Evolutionary conservation across 2,113 vertebrate species (phyloP).

Genomic region (Zootoca vivipara): DNA sequence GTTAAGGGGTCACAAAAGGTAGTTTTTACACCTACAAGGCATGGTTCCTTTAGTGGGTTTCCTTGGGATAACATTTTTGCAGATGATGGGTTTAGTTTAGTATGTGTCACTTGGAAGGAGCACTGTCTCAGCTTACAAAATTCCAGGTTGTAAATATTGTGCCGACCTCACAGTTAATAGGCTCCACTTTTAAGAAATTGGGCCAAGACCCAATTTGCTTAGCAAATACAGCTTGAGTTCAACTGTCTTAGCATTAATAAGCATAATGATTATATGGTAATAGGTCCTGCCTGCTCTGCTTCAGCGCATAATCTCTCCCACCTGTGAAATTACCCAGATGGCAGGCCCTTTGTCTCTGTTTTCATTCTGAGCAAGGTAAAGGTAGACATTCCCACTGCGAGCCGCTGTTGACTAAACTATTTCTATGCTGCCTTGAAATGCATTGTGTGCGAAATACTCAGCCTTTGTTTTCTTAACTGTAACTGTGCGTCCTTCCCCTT

Average conservation of each 20-base stretch:
- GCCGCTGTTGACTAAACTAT: background rate
- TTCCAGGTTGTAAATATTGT: conserved; percentile 21
- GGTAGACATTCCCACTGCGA: background rate
- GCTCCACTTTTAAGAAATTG: conserved; percentile 40
- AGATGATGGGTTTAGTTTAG: background rate
- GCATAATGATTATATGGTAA: background rate
- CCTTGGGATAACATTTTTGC: background rate
- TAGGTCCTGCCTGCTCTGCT: background rate
- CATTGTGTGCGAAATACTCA: background rate
- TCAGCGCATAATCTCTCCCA: background rate
- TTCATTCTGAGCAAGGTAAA: background rate
- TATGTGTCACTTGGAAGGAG: background rate
- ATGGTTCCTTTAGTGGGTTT: background rate
- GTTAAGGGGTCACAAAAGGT: background rate
- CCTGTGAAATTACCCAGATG: background rate
- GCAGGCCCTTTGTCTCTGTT: background rate
- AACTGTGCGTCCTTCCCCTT: background rate
- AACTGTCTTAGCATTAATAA: background rate
- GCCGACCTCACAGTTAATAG: conserved; percentile 58
- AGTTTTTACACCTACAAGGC: background rate
- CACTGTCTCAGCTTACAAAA: conserved; percentile 43
- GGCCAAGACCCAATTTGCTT: conserved; percentile 50
- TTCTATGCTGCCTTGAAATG: background rate
- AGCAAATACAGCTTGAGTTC: background rate
- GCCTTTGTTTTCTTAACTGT: background rate